Base-by-base conservation (phyloP, 2,888 invertebrate genomes). In the Geotrupes spiniger region DNA sequence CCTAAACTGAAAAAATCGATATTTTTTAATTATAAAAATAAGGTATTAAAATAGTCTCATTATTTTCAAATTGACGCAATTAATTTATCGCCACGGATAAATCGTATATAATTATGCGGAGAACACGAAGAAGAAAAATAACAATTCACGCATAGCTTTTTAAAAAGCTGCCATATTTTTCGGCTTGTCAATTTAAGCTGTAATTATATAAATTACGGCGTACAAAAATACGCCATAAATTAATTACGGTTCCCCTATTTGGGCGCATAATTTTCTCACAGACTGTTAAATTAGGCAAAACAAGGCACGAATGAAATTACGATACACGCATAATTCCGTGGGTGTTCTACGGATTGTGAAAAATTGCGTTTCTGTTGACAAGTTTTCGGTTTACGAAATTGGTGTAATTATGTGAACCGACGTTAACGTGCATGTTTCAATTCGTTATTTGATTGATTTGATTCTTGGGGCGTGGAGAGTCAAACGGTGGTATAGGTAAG, bases 191-290 rank as follows among this genome's bases (percentile, higher is more conserved):
- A 33, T 33, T 33, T 33, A 33, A n/a, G n/a, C n/a, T 33, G 14
- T 33, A 33, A 33, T 33, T 33, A 33, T 33, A 33, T 33, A 33
- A 33, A 33, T 33, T 33, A 33, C 33, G 10, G 15, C 33, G 15
- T 15, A 33, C 33, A 33, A 33, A 33, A 33, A 33, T 33, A 33
- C 9, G 9, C 33, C 33, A 33, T 33, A 33, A 33, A 33, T 33
- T 33, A 33, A 33, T 33, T 33, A 33, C 15, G 14, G 15, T 12
- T 15, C 33, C 29, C 33, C 33, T 33, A 33, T 33, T 33, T 33
- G 33, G 33, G 11, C 14, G 15, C 33, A 15, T 33, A 33, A 33
- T 33, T 29, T 29, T 11, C 12, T 29, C 29, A 11, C 8, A 15
- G n/a, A 33, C 10, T 33, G 33, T 33, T 33, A 33, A 33, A 33